Evolutionary conservation across 1,140 invertebrate species (phyloP), one percentile per base, ranked within the genome.

Genomic region (Leptinotarsa defecta): DNA sequence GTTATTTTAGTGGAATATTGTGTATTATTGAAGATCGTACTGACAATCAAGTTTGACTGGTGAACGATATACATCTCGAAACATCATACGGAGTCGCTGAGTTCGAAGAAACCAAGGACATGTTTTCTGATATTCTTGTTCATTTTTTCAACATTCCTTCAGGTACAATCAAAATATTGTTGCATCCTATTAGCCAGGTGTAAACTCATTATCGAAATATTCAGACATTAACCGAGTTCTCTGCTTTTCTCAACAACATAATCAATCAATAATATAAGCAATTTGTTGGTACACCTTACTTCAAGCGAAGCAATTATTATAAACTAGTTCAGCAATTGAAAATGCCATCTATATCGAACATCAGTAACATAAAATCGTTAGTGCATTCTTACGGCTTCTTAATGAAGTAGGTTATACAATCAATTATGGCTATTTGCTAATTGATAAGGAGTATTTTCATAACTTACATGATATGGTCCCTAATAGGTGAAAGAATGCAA

Each of bases 281-380:
- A 57, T 57, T 57, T 57, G 52, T 57, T 57, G 15, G 52, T 57
- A 57, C 52, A 57, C 52, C 17, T 57, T 57, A 57, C n/a, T 57
- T 57, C 52, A 5, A 57, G 52, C 52, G n/a, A 3, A 57, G 52
- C 52, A 57, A 57, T 57, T 19, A 57, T 15, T 57, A 57, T 4
- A 57, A 57, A 57, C 52, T 57, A n/a, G 52, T n/a, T 57, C 15
- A n/a, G 4, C n/a, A 17, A 57, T 57, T 57, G 52, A 57, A 57
- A 57, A 57, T 57, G 17, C 52, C 52, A 57, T 57, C 52, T 57
- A 57, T 57, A 57, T 57, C 17, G 52, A 19, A 57, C 52, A 57
- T 57, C 52, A 11, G 34, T 57, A n/a, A 57, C 17, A 57, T 13
- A 2, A 57, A 57, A 57, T 57, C 52, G 52, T 57, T 57, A 57